Conservation (phyloP, 2,113 vertebrate species). For the Cygnus buccinator region DNA sequence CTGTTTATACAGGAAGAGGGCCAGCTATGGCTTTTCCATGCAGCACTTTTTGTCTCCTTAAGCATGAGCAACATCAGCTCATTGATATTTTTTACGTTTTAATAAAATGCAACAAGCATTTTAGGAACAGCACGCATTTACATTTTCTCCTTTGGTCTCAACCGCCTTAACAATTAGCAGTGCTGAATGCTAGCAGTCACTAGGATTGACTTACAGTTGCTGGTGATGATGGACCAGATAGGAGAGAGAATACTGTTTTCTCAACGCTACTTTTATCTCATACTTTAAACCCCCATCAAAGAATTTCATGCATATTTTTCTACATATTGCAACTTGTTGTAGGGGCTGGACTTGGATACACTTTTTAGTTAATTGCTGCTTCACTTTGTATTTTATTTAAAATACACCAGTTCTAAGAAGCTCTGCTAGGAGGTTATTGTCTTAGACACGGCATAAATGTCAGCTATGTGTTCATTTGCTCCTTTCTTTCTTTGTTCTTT, state of each 20-base stretch:
- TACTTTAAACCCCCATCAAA: constrained; percentile 50
- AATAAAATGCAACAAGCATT: not conserved
- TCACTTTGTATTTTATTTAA: constrained; percentile 25
- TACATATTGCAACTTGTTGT: constrained; percentile 50
- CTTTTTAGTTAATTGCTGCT: constrained; percentile 41
- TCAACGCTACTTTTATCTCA: constrained; percentile 44
- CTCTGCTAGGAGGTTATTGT: not conserved
- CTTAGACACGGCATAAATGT: not conserved
- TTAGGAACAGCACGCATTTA: not conserved
- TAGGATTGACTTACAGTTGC: not conserved
- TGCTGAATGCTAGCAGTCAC: not conserved
- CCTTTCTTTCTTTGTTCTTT: not conserved
- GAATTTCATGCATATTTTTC: constrained; percentile 60
- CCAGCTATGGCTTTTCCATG: not conserved
- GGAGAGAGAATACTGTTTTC: constrained; percentile 27
- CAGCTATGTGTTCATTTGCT: constrained; percentile 16
- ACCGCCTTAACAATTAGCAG: not conserved
- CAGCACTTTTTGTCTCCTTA: not conserved
- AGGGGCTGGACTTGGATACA: constrained; percentile 34
- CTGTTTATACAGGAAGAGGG: not conserved
- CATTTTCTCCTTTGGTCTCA: not conserved
- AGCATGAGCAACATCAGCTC: not conserved
- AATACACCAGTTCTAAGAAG: not conserved
- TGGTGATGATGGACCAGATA: constrained; percentile 1
- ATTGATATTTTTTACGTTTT: not conserved